Percentiles rank a stretch among this genome's conserved stretches.
phyloP scores from a whole-genome alignment of 2,113 vertebrate genomes.

The Pelodiscus sinensis region DNA sequence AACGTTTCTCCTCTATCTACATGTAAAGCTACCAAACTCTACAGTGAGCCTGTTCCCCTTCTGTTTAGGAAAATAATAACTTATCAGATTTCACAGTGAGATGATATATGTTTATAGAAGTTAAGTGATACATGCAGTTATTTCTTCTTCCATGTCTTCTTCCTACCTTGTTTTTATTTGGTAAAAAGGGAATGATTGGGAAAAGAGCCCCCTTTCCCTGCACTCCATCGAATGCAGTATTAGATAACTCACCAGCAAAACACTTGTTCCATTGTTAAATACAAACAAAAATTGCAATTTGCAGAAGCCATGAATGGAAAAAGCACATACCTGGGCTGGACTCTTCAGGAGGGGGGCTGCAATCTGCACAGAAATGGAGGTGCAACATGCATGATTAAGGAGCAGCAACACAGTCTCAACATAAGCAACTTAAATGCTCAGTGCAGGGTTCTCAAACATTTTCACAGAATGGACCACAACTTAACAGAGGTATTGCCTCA shows the following conservation, averaged over 20 bases:
- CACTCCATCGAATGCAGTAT: constrained; percentile 19
- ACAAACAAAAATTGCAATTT: constrained; percentile 14
- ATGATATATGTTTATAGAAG: not conserved
- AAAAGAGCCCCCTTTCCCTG: not conserved
- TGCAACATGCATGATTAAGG: constrained; percentile 92
- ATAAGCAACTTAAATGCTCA: constrained; percentile 77
- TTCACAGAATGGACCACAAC: not conserved
- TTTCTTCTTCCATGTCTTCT: not conserved
- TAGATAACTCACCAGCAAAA: constrained; percentile 15
- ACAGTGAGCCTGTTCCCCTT: not conserved
- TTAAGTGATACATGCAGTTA: not conserved
- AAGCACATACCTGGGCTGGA: constrained; percentile 92
- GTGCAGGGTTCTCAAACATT: constrained; percentile 61
- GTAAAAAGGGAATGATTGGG: not conserved
- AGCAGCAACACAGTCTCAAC: constrained; percentile 80
- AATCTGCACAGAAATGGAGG: constrained; percentile 95
- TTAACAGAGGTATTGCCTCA: constrained; percentile 15
- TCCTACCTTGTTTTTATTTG: not conserved
- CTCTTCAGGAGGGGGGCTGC: constrained; percentile 89
- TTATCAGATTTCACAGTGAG: not conserved
- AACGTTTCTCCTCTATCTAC: not conserved
- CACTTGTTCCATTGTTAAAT: constrained; percentile 20
- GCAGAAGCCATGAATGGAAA: constrained; percentile 69
- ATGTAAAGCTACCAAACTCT: not conserved
- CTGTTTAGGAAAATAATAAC: not conserved